Evolutionary conservation across 1,140 invertebrate genomes (phyloP).

Genomic region (Periplaneta americana): DNA sequence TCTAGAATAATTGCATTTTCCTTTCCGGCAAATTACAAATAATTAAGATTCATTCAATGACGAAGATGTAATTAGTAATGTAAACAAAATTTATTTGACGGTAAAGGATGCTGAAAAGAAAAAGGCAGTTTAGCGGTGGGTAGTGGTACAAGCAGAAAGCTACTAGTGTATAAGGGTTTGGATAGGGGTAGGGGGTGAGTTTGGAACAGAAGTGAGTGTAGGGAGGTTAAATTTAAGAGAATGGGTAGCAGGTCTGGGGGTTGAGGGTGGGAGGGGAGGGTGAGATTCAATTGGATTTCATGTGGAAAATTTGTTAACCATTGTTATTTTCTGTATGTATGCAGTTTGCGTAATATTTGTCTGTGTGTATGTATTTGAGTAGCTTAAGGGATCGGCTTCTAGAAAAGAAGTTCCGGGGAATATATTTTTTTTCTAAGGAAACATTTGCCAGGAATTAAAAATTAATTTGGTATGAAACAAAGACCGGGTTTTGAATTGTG

Average conservation of each 20-base stretch:
- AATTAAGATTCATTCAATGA: slow-evolving; percentile 12
- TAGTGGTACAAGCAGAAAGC: neutral
- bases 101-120: neutral
- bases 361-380: neutral
- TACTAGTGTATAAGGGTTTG: neutral
- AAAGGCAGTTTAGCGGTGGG: neutral
- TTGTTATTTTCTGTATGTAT: neutral
- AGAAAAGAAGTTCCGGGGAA: neutral
- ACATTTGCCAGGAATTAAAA: neutral
- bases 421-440: neutral
- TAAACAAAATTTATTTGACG: slow-evolving; percentile 5
- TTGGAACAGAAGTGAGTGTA: neutral
- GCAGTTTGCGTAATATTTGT: neutral
- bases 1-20: slow-evolving; percentile 9
- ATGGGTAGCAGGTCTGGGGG: no score
- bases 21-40: slow-evolving; percentile 10
- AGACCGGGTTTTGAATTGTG: neutral
- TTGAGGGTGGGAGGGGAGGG: no score
- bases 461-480: neutral
- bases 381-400: neutral
- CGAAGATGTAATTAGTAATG: slow-evolving; percentile 10
- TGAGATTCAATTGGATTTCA: neutral
- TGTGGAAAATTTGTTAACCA: neutral
- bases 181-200: no score
- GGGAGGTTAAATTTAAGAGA: neutral